A percentile compares a stretch with the other conserved stretches of the same genome.
Conservation (phyloP, 2,888 invertebrate genomes). For the Scaptomyza reducta region DNA sequence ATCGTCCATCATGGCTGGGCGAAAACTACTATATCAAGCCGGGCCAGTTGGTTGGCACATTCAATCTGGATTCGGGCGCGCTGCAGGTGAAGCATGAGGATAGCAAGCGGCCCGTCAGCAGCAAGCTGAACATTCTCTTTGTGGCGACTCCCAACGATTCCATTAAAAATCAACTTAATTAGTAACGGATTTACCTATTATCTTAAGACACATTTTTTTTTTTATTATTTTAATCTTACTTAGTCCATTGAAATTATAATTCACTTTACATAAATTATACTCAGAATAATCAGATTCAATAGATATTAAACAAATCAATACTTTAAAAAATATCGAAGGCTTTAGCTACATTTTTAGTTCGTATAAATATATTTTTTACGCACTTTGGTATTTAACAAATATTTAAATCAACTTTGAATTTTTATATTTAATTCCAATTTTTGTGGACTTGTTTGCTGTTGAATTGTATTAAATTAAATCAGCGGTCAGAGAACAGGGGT, state of each 20-base stretch:
- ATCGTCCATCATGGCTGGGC: slow-evolving; percentile 68
- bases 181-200: slow-evolving; percentile 5
- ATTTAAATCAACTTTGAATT: background rate
- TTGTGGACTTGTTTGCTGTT: background rate
- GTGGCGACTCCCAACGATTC: slow-evolving; percentile 50
- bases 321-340: no score
- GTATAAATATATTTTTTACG: background rate
- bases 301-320: no score
- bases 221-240: background rate
- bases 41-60: slow-evolving; percentile 68
- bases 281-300: no score
- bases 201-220: background rate
- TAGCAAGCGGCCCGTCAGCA: slow-evolving; percentile 50
- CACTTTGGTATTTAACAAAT: background rate
- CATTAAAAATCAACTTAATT: slow-evolving; percentile 8
- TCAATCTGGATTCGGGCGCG: slow-evolving; percentile 58
- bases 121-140: slow-evolving; percentile 75
- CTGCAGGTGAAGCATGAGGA: slow-evolving; percentile 57
- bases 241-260: background rate
- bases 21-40: slow-evolving; percentile 80
- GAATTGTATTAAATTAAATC: background rate
- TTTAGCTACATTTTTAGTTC: no score
- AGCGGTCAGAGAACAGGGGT: no score
- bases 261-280: background rate
- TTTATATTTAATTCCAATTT: no score